phyloP scores from a whole-genome alignment of 2,888 invertebrate genomes.

The Subacronicta megacephala region DNA sequence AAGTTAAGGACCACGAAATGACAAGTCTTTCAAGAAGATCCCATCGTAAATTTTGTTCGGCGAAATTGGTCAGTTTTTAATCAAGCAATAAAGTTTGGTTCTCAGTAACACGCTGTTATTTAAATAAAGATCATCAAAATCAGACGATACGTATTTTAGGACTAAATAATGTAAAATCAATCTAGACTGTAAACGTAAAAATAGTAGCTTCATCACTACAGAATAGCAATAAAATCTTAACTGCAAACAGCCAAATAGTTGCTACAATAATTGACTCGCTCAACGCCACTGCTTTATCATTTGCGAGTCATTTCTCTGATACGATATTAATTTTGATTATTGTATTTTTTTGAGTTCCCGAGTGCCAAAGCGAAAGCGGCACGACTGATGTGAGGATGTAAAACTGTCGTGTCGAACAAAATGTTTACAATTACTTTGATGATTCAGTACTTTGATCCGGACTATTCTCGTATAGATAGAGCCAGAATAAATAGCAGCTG shows the following conservation, averaged over 20 bases:
- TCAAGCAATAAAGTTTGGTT: too few relatives aligned
- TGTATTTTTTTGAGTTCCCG: neutral
- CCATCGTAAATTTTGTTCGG: too few relatives aligned
- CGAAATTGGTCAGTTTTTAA: too few relatives aligned
- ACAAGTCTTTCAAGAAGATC: too few relatives aligned
- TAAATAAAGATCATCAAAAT: too few relatives aligned
- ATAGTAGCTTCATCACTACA: neutral
- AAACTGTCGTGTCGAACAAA: neutral
- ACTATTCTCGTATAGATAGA: conserved; percentile 8
- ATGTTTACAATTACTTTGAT: conserved; percentile 1
- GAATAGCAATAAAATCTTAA: neutral
- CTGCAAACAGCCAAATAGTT: neutral
- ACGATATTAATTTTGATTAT: conserved; percentile 7
- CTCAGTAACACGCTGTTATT: too few relatives aligned
- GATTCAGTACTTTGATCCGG: conserved; percentile 5
- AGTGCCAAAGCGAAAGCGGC: conserved; percentile 5
- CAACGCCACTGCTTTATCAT: neutral
- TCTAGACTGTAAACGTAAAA: neutral
- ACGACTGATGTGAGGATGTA: conserved; percentile 2
- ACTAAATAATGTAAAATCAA: too few relatives aligned
- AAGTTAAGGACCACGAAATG: too few relatives aligned
- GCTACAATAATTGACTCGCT: neutral
- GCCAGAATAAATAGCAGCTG: neutral
- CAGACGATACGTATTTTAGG: neutral
- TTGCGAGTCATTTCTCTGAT: neutral